Base-by-base conservation (phyloP, 1,140 invertebrate species). In the Caenorhabditis briggsae region DNA sequence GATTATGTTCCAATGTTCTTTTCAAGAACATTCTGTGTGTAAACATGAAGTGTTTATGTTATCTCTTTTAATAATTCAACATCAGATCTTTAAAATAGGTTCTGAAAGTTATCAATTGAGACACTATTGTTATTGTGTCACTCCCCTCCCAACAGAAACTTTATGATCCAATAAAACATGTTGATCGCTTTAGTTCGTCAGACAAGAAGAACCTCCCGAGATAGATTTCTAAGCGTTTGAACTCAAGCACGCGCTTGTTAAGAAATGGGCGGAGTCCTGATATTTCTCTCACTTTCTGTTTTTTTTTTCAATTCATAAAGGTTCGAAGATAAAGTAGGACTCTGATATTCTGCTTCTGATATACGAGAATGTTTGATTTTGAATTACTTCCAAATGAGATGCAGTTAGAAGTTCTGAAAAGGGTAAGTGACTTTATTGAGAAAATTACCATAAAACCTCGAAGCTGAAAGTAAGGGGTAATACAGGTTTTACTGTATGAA, bases 221-320 rank as follows among this genome's bases (percentile, higher is more conserved):
- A 70, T 43, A 70, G 8, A 70, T 70, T 70, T 70, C 64, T 70
- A 70, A 70, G 64, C 41, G 64, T 70, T 70, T 70, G 64, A 70
- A 70, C 64, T 70, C 64, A 70, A 70, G 64, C 64, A 70, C 64
- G 64, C 33, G 64, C 20, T 43, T 70, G 33, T 70, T 43, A 70
- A 25, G 11, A 18, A 58, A 58, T 64, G 64, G 64, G 64, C 64
- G 64, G 64, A 70, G 64, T n/a, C 64, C 18, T n/a, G 33, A 43
- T 70, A 16, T 70, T 64, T 33, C n/a, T 46, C 14, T 70, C 33
- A 12, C n/a, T 25, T 25, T 33, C 33, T 64, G 8, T n/a, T 16
- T 70, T 46, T 46, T 70, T 70, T 70, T 16, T 46, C 64, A 61
- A 61, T 11, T 70, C 64, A 70, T 43, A 9, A 8, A 70, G 9